Percentiles rank a stretch among this genome's conserved stretches.
Evolutionary conservation across 2,888 invertebrate species (phyloP).

Genomic region (Stenichneumon culpator): DNA sequence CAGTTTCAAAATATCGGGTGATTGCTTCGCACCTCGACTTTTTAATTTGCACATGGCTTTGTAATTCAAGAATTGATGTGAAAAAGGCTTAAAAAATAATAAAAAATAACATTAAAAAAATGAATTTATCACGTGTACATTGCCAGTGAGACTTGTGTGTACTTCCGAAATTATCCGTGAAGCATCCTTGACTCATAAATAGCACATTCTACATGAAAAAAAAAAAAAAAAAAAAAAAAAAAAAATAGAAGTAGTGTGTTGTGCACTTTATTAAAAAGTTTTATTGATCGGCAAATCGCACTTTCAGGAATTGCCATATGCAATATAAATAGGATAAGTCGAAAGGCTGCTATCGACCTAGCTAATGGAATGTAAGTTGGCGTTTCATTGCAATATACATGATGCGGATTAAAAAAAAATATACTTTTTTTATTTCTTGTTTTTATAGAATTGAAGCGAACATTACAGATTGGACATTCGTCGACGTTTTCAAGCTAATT

Average conservation of each 20-base stretch:
- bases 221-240: no score
- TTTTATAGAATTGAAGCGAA: constrained; percentile 66
- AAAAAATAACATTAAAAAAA: background rate
- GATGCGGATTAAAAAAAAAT: background rate
- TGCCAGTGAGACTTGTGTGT: background rate
- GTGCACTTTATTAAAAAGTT: no score
- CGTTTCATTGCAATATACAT: constrained; percentile 7
- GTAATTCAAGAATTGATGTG: no score
- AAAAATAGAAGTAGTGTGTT: no score
- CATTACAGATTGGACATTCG: constrained; percentile 60
- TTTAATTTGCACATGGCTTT: background rate
- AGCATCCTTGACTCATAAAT: background rate
- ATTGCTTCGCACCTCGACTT: background rate
- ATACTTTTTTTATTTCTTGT: constrained; percentile 18
- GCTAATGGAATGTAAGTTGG: constrained; percentile 67
- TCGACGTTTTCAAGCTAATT: constrained; percentile 68
- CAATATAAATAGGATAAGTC: constrained; percentile 71
- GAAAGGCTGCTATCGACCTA: constrained; percentile 62
- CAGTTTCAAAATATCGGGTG: background rate
- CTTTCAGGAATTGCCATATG: constrained; percentile 68
- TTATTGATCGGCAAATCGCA: background rate
- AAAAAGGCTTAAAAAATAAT: no score
- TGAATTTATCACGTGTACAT: background rate
- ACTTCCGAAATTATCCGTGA: background rate
- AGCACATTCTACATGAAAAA: no score